A percentile compares a stretch with the other conserved stretches of the same genome.
phyloP scores from a whole-genome alignment of 2,797 vertebrate species.

The Macropodus opercularis region DNA sequence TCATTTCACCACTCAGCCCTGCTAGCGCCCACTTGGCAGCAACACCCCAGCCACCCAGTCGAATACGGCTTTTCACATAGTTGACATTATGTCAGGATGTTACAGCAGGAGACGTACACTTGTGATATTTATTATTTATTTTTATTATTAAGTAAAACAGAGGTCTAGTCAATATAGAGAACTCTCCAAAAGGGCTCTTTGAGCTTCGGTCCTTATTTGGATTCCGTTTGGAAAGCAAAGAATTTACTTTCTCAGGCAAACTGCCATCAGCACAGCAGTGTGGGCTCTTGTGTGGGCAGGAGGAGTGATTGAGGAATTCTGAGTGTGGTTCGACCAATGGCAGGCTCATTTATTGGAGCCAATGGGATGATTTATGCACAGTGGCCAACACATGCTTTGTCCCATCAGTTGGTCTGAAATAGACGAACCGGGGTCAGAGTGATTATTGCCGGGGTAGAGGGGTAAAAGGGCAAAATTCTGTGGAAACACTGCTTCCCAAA shows the following conservation, averaged over 20 bases:
- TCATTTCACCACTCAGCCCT: conserved; percentile 20
- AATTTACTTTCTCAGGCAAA: conserved; percentile 74
- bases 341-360: conserved; percentile 52
- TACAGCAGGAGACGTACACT: conserved; percentile 37
- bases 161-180: conserved; percentile 58
- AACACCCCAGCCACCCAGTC: conserved; percentile 36
- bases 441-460: conserved; percentile 8
- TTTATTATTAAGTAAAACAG: conserved; percentile 74
- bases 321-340: conserved; percentile 67
- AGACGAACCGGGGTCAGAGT: conserved; percentile 22
- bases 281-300: conserved; percentile 70
- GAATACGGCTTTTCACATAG: conserved; percentile 41
- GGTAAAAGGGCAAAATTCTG: not conserved
- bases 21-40: conserved; percentile 23
- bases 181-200: conserved; percentile 58
- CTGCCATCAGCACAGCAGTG: conserved; percentile 63
- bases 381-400: conserved; percentile 54
- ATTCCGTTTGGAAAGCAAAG: conserved; percentile 64
- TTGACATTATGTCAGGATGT: conserved; percentile 63
- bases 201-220: conserved; percentile 77
- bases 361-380: conserved; percentile 66
- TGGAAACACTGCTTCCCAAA: conserved; percentile 4
- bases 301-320: conserved; percentile 68
- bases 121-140: conserved; percentile 50
- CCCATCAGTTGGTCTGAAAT: conserved; percentile 34